Evolutionary conservation across 2,888 invertebrate species (phyloP).

Genomic region (Coelinius sp.): DNA sequence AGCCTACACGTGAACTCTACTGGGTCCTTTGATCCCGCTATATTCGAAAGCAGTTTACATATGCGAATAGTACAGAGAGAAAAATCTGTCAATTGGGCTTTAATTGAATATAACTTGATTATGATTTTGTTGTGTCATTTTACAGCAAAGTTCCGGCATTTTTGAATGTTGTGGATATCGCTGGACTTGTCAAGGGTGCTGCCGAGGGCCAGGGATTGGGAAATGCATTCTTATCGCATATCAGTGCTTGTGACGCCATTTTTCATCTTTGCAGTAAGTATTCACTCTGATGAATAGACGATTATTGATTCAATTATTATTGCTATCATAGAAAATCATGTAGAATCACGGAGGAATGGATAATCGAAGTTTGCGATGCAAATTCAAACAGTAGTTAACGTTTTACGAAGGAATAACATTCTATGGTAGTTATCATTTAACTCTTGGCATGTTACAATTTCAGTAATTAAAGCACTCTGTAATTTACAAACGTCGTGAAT

Average conservation of each 20-base stretch:
- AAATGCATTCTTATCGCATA: conserved; percentile 98
- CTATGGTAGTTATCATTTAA: conserved; percentile 36
- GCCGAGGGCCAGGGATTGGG: conserved; percentile 98
- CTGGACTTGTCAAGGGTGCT: conserved; percentile 97
- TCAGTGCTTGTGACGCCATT: conserved; percentile 98
- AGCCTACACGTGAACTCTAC: conserved; percentile 39
- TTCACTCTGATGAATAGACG: neutral
- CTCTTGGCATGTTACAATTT: conserved; percentile 47
- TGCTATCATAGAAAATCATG: neutral
- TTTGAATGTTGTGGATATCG: conserved; percentile 97
- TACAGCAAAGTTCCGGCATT: conserved; percentile 98
- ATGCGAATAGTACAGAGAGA: neutral
- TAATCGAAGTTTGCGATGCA: conserved; percentile 4
- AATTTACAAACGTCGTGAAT: conserved; percentile 46
- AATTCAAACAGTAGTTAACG: conserved; percentile 16
- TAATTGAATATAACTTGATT: neutral
- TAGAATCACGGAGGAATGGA: neutral
- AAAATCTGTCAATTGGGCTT: neutral
- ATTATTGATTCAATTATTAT: neutral
- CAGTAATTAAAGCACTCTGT: conserved; percentile 49
- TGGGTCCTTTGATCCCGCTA: conserved; percentile 44
- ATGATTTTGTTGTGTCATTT: conserved; percentile 47
- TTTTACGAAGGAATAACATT: conserved; percentile 37
- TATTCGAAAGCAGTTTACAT: conserved; percentile 27
- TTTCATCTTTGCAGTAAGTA: conserved; percentile 96